A percentile compares a stretch with the other conserved stretches of the same genome.
phyloP scores from a whole-genome alignment of 2,113 vertebrate genomes.

The Erinaceus europaeus region DNA sequence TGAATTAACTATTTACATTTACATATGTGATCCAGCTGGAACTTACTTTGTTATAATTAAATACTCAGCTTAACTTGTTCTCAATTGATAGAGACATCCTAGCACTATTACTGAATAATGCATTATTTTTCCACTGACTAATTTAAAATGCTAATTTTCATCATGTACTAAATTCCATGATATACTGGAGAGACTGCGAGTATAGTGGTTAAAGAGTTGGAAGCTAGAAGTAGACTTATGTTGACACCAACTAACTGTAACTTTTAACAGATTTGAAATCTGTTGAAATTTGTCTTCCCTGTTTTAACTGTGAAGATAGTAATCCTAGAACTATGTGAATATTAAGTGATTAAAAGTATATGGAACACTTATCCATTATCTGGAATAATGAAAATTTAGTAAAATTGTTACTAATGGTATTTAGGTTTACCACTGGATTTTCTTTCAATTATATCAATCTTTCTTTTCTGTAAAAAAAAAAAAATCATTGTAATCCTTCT shows the following conservation, averaged over 20 bases:
- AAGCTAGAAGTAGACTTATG: not conserved
- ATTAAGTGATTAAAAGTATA: not conserved
- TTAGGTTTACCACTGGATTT: not conserved
- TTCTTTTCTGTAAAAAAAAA: not conserved
- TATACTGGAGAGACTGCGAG: not conserved
- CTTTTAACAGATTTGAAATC: not conserved
- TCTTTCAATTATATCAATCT: not conserved
- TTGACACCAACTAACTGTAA: not conserved
- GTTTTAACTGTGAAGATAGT: not conserved
- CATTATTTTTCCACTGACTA: not conserved
- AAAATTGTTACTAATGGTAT: not conserved
- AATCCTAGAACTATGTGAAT: not conserved
- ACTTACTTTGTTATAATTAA: slow-evolving; percentile 27
- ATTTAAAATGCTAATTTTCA: slow-evolving; percentile 24
- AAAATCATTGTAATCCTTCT: slow-evolving; percentile 23
- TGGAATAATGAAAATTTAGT: not conserved
- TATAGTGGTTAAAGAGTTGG: not conserved
- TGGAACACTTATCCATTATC: not conserved
- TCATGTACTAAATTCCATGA: not conserved
- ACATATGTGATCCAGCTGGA: slow-evolving; percentile 28
- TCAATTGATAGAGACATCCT: not conserved
- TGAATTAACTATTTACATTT: slow-evolving; percentile 17
- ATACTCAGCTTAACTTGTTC: not conserved
- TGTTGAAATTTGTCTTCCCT: not conserved
- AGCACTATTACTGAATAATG: not conserved